These are phyloP conservation scores for Tenualosa ilisha DNA, from an alignment of 2,797 vertebrate species.

Conservation along the genomic window DNA sequence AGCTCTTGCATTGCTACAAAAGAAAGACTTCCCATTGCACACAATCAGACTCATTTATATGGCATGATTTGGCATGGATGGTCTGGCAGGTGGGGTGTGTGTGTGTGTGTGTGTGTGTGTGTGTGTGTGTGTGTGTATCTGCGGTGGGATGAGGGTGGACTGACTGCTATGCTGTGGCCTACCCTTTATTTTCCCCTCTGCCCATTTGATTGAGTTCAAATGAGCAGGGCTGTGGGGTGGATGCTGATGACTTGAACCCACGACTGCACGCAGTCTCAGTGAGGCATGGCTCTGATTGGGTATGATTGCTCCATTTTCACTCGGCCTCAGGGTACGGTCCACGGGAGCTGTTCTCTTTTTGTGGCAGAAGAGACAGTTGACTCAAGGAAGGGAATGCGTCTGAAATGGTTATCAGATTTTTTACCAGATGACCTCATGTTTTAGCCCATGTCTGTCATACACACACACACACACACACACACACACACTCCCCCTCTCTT, in stretches of 20 bases:
- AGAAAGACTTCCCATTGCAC: background rate
- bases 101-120: background rate
- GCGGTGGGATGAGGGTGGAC: background rate
- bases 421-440: background rate
- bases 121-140: background rate
- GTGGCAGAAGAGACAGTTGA: background rate
- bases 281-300: background rate
- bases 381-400: background rate
- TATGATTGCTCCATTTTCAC: slow-evolving; percentile 23
- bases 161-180: background rate
- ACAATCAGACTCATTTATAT: background rate
- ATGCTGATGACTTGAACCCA: slow-evolving; percentile 16
- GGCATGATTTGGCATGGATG: background rate
- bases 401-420: slow-evolving; percentile 30
- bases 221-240: background rate
- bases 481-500: too few relatives aligned
- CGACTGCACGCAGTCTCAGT: background rate
- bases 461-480: too few relatives aligned
- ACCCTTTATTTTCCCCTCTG: background rate
- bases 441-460: background rate
- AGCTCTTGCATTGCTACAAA: background rate
- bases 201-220: slow-evolving; percentile 25
- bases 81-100: background rate
- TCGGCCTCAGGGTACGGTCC: background rate
- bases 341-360: background rate